A percentile compares a stretch with the other conserved stretches of the same genome.
These are phyloP conservation scores for Oryzias dopingdopingensis DNA, from an alignment of 2,797 vertebrate species.

Conservation along the genomic window DNA sequence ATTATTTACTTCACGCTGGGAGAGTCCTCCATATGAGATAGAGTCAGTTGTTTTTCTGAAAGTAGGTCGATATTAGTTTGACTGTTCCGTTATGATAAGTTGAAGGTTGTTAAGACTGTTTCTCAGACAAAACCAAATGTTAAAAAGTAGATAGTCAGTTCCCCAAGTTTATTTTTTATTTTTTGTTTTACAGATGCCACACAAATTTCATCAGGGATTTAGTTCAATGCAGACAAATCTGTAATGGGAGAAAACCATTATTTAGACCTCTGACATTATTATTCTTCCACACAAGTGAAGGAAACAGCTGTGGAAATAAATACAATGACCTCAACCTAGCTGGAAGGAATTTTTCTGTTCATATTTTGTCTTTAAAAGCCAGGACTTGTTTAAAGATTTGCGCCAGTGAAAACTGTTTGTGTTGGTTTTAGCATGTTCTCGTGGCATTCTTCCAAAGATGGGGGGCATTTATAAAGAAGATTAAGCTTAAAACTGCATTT, in stretches of 20 bases:
- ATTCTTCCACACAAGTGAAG: constrained; percentile 3
- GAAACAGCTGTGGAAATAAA: neutral
- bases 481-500: neutral
- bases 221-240: neutral
- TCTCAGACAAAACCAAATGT: too few relatives aligned
- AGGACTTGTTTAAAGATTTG: neutral
- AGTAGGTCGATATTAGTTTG: too few relatives aligned
- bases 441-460: too few relatives aligned
- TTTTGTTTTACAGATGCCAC: neutral
- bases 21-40: neutral
- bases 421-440: too few relatives aligned
- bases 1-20: constrained; percentile 30
- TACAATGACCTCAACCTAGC: neutral
- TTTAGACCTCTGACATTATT: neutral
- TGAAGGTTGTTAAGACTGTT: too few relatives aligned
- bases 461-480: neutral
- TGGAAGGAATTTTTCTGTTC: neutral
- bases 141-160: neutral
- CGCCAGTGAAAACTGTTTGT: too few relatives aligned
- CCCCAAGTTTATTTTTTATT: too few relatives aligned
- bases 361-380: constrained; percentile 6
- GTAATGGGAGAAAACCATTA: neutral
- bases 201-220: neutral
- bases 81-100: too few relatives aligned
- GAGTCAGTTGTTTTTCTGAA: too few relatives aligned